Percentiles rank a stretch among this genome's conserved stretches.
Conservation (phyloP, 2,888 invertebrate species). For the Plutella xylostella region DNA sequence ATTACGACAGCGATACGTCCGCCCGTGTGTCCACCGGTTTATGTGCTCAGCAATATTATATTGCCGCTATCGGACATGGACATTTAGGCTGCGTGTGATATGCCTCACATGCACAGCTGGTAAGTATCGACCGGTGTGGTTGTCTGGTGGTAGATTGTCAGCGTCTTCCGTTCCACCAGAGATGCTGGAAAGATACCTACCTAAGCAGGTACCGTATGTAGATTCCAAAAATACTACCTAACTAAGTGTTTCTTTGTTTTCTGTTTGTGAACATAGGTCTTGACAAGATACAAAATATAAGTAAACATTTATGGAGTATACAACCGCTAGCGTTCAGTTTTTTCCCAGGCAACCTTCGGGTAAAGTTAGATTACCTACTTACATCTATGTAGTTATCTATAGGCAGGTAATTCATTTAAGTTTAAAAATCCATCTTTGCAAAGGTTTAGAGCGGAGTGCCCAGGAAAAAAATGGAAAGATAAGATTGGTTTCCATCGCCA, state of each 20-base stretch:
- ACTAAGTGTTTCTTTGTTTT: too few species aligned
- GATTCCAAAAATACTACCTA: too few species aligned
- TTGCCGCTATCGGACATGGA: too few species aligned
- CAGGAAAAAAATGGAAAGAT: slow-evolving; percentile 29
- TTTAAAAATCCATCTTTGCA: not conserved
- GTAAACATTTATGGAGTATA: not conserved
- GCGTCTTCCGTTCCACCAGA: too few species aligned
- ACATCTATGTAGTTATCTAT: not conserved
- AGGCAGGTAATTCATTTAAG: not conserved
- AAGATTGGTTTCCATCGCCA: slow-evolving; percentile 64
- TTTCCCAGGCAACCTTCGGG: not conserved
- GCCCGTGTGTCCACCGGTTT: slow-evolving; percentile 13
- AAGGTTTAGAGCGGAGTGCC: not conserved
- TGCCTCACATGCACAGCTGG: too few species aligned
- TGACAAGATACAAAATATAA: too few species aligned
- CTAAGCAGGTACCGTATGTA: too few species aligned
- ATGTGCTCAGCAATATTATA: not conserved
- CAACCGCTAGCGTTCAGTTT: not conserved
- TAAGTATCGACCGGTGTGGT: too few species aligned
- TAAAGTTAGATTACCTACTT: not conserved
- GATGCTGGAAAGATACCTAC: too few species aligned
- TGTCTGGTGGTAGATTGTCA: too few species aligned
- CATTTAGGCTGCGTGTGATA: too few species aligned
- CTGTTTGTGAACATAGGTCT: too few species aligned
- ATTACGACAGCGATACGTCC: slow-evolving; percentile 64